Evolutionary conservation across 1,140 invertebrate species (phyloP).

Genomic region (Drosophila paulistorum): DNA sequence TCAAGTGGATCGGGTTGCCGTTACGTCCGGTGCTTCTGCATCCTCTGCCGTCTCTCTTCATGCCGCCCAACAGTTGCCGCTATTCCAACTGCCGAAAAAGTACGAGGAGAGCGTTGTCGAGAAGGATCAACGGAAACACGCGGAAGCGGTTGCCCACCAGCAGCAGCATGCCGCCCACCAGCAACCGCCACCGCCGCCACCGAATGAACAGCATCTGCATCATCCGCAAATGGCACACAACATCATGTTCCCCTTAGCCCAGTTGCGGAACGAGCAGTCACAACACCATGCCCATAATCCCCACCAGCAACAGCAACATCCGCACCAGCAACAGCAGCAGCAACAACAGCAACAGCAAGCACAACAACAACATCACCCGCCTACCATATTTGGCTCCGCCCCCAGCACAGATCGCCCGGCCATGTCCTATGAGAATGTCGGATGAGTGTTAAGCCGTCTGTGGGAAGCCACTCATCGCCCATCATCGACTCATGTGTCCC

Average conservation of each 20-base stretch:
- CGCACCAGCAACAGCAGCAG: constrained; percentile 52
- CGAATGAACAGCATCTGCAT: constrained; percentile 75
- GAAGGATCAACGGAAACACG: constrained; percentile 71
- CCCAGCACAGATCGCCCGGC: constrained; percentile 66
- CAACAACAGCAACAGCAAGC: constrained; percentile 59
- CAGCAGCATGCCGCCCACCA: constrained; percentile 72
- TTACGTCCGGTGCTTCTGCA: neutral
- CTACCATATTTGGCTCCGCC: constrained; percentile 62
- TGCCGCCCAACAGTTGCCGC: constrained; percentile 67
- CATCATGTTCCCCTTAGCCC: constrained; percentile 77
- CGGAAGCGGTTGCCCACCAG: constrained; percentile 62
- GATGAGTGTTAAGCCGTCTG: constrained; percentile 82
- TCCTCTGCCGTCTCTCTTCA: constrained; percentile 61
- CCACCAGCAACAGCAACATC: constrained; percentile 71
- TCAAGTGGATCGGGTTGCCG: constrained; percentile 63
- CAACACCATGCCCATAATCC: constrained; percentile 72
- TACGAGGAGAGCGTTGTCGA: constrained; percentile 71
- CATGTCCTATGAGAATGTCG: constrained; percentile 81
- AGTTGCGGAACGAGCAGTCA: constrained; percentile 72
- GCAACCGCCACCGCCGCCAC: constrained; percentile 76
- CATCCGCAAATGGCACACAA: constrained; percentile 79
- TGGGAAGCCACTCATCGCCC: constrained; percentile 80
- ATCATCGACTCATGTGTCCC: constrained; percentile 69
- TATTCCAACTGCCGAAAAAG: constrained; percentile 78
- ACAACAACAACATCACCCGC: constrained; percentile 63